These are phyloP conservation scores for Vidua chalybeata DNA, from an alignment of 2,113 vertebrate genomes.

Conservation along the genomic window DNA sequence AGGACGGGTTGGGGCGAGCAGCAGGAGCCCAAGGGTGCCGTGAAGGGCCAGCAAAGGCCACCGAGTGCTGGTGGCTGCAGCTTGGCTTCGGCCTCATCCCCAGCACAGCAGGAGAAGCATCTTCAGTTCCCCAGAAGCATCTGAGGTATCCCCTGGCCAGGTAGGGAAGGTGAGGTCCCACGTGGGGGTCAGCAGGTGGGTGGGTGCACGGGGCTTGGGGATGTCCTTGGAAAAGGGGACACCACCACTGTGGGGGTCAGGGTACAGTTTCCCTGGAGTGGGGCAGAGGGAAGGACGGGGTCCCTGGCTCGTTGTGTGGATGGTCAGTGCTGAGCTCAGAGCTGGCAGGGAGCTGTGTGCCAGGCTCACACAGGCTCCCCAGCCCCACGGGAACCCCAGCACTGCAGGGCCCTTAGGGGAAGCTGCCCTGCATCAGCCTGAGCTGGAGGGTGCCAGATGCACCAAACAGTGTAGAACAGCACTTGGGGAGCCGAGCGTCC, in stretches of 20 bases:
- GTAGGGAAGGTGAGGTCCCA: background rate
- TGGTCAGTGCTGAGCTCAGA: background rate
- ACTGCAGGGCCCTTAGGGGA: background rate
- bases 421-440: accelerated
- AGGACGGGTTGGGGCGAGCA: background rate
- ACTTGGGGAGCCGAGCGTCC: accelerated
- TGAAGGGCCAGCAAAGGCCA: background rate
- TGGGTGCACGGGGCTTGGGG: background rate
- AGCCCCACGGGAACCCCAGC: accelerated
- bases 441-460: background rate
- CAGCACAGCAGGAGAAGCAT: background rate
- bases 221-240: background rate
- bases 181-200: background rate
- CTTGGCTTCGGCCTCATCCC: background rate
- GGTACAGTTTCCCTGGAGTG: accelerated
- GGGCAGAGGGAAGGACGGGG: accelerated
- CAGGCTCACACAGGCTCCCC: background rate
- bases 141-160: background rate
- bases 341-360: background rate
- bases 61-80: background rate
- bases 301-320: accelerated
- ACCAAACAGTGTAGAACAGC: background rate
- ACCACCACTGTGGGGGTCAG: background rate
- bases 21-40: background rate
- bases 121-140: background rate